Percentiles rank a stretch among this genome's conserved stretches.
phyloP scores from a whole-genome alignment of 64 coral and sea anemone genomes.

The Astreopora myriophthalma region DNA sequence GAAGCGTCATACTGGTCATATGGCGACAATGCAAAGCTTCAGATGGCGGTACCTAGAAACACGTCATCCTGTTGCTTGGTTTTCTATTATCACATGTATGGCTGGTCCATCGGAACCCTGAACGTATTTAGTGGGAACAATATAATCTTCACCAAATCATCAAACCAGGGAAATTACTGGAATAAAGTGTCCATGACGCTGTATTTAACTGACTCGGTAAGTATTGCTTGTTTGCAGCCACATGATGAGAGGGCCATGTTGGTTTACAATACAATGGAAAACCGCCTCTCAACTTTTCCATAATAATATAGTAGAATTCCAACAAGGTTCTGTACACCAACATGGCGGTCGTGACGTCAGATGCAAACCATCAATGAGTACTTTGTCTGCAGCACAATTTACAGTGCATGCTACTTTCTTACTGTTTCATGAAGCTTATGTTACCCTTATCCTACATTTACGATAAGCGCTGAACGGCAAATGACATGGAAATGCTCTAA shows the following conservation, averaged over 20 bases:
- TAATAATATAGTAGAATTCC: too few relatives aligned
- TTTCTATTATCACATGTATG: constrained; percentile 67
- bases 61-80: not conserved
- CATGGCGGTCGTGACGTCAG: too few relatives aligned
- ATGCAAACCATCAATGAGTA: too few relatives aligned
- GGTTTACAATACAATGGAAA: not conserved
- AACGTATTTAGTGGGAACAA: constrained; percentile 19
- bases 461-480: too few relatives aligned
- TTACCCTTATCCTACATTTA: too few relatives aligned
- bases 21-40: constrained; percentile 26
- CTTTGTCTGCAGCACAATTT: too few relatives aligned
- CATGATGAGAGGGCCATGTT: too few relatives aligned
- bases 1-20: not conserved
- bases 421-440: too few relatives aligned
- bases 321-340: too few relatives aligned
- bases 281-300: not conserved
- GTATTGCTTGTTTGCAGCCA: not conserved
- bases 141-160: constrained; percentile 5
- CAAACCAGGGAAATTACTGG: constrained; percentile 34
- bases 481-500: too few relatives aligned
- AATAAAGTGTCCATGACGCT: not conserved
- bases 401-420: too few relatives aligned
- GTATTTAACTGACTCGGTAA: not conserved
- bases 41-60: not conserved
- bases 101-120: not conserved